These are phyloP conservation scores for Lepidotrigona ventralis DNA, from an alignment of 1,140 invertebrate genomes.

Conservation along the genomic window DNA sequence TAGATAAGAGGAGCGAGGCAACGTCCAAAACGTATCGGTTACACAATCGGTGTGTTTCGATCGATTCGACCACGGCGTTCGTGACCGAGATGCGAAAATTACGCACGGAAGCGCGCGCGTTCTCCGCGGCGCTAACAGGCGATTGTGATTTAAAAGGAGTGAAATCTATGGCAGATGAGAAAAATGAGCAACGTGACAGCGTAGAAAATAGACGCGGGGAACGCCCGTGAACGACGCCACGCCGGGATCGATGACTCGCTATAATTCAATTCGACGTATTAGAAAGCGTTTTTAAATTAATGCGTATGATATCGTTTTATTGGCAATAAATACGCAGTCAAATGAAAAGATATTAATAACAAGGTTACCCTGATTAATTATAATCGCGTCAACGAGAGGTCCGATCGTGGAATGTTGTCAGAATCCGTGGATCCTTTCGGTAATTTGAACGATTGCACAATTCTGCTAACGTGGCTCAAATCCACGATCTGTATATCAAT, in stretches of 20 bases:
- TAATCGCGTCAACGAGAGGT: background rate
- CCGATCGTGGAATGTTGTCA: background rate
- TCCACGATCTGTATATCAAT: background rate
- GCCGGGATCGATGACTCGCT: slow-evolving; percentile 38
- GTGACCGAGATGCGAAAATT: slow-evolving; percentile 40
- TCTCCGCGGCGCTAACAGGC: slow-evolving; percentile 26
- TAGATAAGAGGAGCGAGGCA: background rate
- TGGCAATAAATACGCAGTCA: background rate
- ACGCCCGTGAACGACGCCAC: slow-evolving; percentile 51
- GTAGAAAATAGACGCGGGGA: slow-evolving; percentile 47
- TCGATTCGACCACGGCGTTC: background rate
- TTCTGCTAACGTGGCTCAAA: background rate
- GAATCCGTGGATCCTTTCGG: too few relatives aligned
- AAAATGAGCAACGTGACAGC: slow-evolving; percentile 30
- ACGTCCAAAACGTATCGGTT: background rate
- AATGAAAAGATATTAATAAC: too few relatives aligned
- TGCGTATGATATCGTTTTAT: slow-evolving; percentile 42
- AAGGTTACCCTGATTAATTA: slow-evolving; percentile 12
- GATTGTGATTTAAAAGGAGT: slow-evolving; percentile 61
- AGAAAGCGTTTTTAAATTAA: slow-evolving; percentile 64
- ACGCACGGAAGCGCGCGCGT: background rate
- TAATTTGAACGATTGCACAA: slow-evolving; percentile 6
- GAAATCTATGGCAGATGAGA: slow-evolving; percentile 57
- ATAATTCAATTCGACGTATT: slow-evolving; percentile 62
- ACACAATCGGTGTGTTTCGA: slow-evolving; percentile 16